Evolutionary conservation across 1,140 invertebrate genomes (phyloP).

Genomic region (Andrena cerasifolii): DNA sequence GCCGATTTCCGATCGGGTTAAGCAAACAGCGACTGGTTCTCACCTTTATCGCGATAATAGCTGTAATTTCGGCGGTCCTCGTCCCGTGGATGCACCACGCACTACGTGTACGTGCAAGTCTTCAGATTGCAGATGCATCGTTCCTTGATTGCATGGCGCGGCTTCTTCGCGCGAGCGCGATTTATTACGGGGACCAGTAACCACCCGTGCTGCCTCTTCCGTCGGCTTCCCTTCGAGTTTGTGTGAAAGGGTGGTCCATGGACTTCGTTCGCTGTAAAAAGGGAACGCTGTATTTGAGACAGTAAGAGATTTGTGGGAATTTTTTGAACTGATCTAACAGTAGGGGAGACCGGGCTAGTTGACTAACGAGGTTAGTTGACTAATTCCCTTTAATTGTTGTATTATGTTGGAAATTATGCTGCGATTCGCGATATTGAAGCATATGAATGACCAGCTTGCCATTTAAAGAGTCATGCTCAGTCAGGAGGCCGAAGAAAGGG

Average conservation of each 20-base stretch:
- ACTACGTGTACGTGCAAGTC: conserved; percentile 53
- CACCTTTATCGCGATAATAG: conserved; percentile 72
- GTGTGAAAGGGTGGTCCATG: background rate
- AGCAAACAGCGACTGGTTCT: conserved; percentile 69
- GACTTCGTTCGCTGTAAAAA: conserved; percentile 24
- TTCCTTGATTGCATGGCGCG: conserved; percentile 66
- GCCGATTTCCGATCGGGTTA: conserved; percentile 64
- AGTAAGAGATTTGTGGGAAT: too few species aligned
- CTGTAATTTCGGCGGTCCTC: conserved; percentile 68
- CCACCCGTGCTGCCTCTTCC: conserved; percentile 4
- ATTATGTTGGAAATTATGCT: too few species aligned
- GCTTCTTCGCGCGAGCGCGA: conserved; percentile 59
- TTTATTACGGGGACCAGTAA: conserved; percentile 65
- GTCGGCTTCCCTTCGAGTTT: background rate
- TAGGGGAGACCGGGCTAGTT: too few species aligned
- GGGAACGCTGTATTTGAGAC: too few species aligned
- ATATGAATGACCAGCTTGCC: too few species aligned
- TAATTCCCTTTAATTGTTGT: too few species aligned
- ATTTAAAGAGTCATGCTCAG: too few species aligned
- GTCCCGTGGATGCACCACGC: conserved; percentile 13
- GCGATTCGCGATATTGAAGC: too few species aligned
- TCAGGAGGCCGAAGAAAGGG: too few species aligned
- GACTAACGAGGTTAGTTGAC: too few species aligned
- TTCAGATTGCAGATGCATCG: conserved; percentile 63
- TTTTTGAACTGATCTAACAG: too few species aligned